Evolutionary conservation across 2,797 vertebrate genomes (phyloP).

Genomic region (Bucorvus abyssinicus): DNA sequence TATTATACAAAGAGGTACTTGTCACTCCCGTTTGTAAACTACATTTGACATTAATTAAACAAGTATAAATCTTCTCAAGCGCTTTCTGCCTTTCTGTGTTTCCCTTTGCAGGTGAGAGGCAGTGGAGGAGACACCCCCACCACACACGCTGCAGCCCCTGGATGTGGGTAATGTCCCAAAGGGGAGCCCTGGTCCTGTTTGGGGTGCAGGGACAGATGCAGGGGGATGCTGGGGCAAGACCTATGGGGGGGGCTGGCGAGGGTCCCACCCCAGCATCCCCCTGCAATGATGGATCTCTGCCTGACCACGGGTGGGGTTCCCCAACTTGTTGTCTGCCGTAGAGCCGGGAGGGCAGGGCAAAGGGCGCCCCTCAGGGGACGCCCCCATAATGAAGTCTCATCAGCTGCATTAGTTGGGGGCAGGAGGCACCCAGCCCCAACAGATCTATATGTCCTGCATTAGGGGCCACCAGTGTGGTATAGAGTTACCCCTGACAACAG

Average conservation of each 20-base stretch:
- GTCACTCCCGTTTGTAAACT: conserved; percentile 94
- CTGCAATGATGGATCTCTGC: not conserved
- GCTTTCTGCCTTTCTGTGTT: conserved; percentile 11
- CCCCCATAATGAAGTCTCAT: conserved; percentile 60
- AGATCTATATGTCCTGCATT: conserved; percentile 81
- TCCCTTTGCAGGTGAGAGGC: not conserved
- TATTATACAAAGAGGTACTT: conserved; percentile 91
- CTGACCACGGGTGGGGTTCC: not conserved
- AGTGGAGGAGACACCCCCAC: not conserved
- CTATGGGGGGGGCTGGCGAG: not conserved
- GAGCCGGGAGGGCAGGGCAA: conserved; percentile 5
- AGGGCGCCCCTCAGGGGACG: conserved; percentile 35
- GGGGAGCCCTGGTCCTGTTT: not conserved
- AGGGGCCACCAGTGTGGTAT: conserved; percentile 55
- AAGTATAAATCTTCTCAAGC: conserved; percentile 81
- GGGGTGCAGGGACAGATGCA: not conserved
- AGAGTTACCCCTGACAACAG: conserved; percentile 66
- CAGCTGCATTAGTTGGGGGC: conserved; percentile 48
- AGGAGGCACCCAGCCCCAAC: conserved; percentile 65
- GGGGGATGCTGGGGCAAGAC: not conserved
- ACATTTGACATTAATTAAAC: conserved; percentile 96
- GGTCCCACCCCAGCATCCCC: not conserved
- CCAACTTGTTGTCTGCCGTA: not conserved
- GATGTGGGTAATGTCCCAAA: not conserved
- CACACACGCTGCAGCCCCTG: not conserved